Percentiles rank a stretch among this genome's conserved stretches.
phyloP scores from a whole-genome alignment of 2,888 invertebrate genomes.

The Esperia sulphurella region DNA sequence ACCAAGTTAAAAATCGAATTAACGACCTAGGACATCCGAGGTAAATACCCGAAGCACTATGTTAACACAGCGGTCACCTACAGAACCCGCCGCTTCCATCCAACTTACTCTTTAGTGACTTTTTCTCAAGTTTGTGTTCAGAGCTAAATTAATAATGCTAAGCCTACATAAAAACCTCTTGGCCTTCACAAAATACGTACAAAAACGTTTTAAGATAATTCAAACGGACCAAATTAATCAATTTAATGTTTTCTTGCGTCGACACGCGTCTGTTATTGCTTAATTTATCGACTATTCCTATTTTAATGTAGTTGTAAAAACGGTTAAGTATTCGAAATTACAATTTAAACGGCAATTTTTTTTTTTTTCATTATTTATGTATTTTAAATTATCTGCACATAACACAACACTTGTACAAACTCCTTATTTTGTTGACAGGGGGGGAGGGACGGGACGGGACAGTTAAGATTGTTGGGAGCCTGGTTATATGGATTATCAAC shows the following conservation, averaged over 20 bases:
- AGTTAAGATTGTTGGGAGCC: too few species aligned
- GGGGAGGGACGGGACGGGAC: too few species aligned
- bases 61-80: too few species aligned
- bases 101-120: not conserved
- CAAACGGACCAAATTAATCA: conserved; percentile 20
- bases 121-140: not conserved
- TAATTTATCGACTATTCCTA: conserved; percentile 1
- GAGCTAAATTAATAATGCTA: not conserved
- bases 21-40: too few species aligned
- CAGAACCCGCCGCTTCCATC: too few species aligned
- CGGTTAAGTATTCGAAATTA: not conserved
- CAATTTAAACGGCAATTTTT: not conserved
- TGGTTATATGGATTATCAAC: too few species aligned
- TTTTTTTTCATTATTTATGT: not conserved
- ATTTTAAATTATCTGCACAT: too few species aligned
- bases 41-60: too few species aligned
- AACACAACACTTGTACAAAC: too few species aligned
- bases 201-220: not conserved
- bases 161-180: not conserved
- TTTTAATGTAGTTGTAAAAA: conserved; percentile 2
- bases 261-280: conserved; percentile 24
- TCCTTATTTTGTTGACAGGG: too few species aligned
- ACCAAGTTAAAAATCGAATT: too few species aligned
- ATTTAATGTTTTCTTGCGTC: conserved; percentile 16
- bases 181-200: not conserved